A percentile compares a stretch with the other conserved stretches of the same genome.
Evolutionary conservation across 1,140 invertebrate genomes (phyloP).

Genomic region (Teleogryllus occipitalis): DNA sequence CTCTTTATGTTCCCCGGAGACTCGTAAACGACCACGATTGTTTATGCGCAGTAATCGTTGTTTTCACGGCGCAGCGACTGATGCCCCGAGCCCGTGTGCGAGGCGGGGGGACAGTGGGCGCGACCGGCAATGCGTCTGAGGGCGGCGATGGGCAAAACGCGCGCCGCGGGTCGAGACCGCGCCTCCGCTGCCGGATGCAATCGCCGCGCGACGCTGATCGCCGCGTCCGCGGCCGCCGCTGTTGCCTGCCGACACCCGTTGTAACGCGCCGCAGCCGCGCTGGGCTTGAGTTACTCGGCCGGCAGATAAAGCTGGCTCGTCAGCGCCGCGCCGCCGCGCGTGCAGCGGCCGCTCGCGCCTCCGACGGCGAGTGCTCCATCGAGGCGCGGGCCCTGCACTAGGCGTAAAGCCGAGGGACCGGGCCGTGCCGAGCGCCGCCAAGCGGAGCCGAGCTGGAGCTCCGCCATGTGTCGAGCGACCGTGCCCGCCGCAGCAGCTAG

Average conservation of each 20-base stretch:
- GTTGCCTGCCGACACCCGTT: neutral
- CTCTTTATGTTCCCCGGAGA: neutral
- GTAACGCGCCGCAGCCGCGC: neutral
- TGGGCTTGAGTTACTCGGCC: neutral
- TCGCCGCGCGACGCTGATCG: too few species aligned
- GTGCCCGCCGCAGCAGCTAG: neutral
- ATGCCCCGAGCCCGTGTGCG: too few species aligned
- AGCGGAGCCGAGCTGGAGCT: neutral
- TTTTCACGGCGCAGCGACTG: neutral
- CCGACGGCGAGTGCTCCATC: neutral
- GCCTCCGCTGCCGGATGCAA: too few species aligned
- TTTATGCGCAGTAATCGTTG: neutral
- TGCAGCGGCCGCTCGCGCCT: neutral
- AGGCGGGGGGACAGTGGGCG: too few species aligned
- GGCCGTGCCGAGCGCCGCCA: neutral
- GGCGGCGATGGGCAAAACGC: too few species aligned
- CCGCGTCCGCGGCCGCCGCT: neutral
- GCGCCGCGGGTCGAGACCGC: too few species aligned
- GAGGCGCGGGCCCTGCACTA: neutral
- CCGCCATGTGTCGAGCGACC: slow-evolving; percentile 2
- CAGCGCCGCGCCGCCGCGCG: neutral
- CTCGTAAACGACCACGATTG: neutral
- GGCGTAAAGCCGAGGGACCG: neutral
- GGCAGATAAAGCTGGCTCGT: neutral
- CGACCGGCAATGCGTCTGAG: too few species aligned